Conservation (phyloP, 2,113 vertebrate species). For the Myodes glareolus region DNA sequence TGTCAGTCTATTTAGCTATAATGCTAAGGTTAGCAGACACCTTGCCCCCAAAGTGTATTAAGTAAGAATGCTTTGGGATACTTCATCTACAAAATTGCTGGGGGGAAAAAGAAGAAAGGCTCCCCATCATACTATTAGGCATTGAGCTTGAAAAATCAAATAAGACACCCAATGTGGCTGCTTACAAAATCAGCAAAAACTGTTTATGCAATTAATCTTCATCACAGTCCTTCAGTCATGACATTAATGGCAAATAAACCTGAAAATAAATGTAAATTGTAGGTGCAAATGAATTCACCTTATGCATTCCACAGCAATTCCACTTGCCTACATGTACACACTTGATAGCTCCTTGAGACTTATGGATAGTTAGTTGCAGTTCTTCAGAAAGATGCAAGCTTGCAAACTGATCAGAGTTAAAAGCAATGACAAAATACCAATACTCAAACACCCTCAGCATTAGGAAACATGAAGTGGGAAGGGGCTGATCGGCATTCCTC, state of each 20-base stretch:
- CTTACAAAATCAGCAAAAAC: constrained; percentile 73
- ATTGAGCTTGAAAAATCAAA: constrained; percentile 63
- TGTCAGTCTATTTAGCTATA: background rate
- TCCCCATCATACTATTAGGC: constrained; percentile 16
- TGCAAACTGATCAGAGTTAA: background rate
- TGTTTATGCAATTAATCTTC: constrained; percentile 78
- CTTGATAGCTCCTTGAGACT: constrained; percentile 49
- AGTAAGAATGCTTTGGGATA: background rate
- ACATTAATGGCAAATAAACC: constrained; percentile 73
- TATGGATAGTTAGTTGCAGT: constrained; percentile 24
- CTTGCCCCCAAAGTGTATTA: background rate
- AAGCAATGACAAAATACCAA: background rate
- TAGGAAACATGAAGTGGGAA: background rate
- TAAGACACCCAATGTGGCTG: constrained; percentile 62
- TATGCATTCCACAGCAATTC: constrained; percentile 72
- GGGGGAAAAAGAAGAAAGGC: constrained; percentile 24
- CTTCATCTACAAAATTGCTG: constrained; percentile 2
- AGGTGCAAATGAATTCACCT: constrained; percentile 73
- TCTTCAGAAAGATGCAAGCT: constrained; percentile 51
- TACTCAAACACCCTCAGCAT: background rate
- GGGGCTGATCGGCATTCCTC: fast-evolving
- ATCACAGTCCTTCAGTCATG: constrained; percentile 70
- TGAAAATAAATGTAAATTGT: constrained; percentile 73
- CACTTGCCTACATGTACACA: background rate
- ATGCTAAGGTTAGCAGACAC: background rate